Conservation (phyloP, 2,888 invertebrate genomes). For the Nemotelus pantherinus region DNA sequence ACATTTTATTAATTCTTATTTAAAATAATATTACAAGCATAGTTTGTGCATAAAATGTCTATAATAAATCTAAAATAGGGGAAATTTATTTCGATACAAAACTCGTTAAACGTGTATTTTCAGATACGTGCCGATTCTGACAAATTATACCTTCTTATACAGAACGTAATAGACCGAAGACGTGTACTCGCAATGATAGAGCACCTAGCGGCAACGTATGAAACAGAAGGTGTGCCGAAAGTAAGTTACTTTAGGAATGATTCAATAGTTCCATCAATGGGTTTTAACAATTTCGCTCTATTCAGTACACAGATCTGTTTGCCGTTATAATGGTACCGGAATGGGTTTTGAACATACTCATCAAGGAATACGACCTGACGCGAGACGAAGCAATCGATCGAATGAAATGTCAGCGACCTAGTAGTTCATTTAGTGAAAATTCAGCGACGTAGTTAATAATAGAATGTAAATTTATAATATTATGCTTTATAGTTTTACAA, state of each 20-base stretch:
- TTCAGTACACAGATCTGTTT: constrained; percentile 46
- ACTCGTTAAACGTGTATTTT: no score
- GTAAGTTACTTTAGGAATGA: constrained; percentile 10
- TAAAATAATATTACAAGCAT: no score
- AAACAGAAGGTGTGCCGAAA: constrained; percentile 28
- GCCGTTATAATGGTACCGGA: constrained; percentile 44
- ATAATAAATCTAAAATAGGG: no score
- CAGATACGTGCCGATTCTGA: not conserved
- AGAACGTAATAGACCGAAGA: constrained; percentile 32
- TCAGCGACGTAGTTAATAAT: not conserved
- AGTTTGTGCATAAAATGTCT: no score
- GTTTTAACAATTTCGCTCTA: not conserved
- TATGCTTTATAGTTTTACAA: no score
- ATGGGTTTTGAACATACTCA: constrained; percentile 46
- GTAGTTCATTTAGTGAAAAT: constrained; percentile 5
- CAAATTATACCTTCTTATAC: constrained; percentile 23
- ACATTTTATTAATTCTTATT: no score
- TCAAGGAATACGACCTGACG: constrained; percentile 38
- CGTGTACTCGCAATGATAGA: constrained; percentile 25
- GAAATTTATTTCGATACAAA: no score
- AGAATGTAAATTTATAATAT: not conserved
- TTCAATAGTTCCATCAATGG: not conserved
- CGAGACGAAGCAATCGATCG: constrained; percentile 42
- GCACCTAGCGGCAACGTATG: constrained; percentile 34
- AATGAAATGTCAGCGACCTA: constrained; percentile 33